Conservation (phyloP, 2,888 invertebrate genomes). For the Spialia ferax region DNA sequence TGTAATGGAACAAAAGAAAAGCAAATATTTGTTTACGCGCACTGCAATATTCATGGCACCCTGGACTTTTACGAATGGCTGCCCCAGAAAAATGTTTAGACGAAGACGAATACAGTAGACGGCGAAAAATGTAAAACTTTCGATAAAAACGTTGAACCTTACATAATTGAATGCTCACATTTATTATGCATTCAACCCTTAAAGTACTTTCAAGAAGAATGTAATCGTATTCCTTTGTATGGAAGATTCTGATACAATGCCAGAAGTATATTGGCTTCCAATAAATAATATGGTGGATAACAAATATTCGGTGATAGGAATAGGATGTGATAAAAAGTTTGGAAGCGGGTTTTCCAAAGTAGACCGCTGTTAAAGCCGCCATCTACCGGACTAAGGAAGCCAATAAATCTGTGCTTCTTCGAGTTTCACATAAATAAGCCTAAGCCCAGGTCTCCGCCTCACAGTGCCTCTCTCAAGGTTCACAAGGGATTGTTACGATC, state of each 20-base stretch:
- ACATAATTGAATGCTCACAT: slow-evolving; percentile 27
- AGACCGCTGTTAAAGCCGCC: slow-evolving; percentile 58
- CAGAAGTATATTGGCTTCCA: slow-evolving; percentile 60
- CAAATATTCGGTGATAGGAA: slow-evolving; percentile 50
- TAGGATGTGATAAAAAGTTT: slow-evolving; percentile 54
- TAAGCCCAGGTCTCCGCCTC: slow-evolving; percentile 61
- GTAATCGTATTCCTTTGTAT: slow-evolving; percentile 60
- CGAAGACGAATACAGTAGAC: slow-evolving; percentile 25
- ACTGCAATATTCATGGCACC: slow-evolving; percentile 37
- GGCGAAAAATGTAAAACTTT: slow-evolving; percentile 25
- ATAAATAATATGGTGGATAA: slow-evolving; percentile 64
- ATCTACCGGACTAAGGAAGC: slow-evolving; percentile 71
- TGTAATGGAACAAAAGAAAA: slow-evolving; percentile 32
- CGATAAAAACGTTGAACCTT: slow-evolving; percentile 26
- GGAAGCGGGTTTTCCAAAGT: slow-evolving; percentile 62
- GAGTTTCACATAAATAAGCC: slow-evolving; percentile 71
- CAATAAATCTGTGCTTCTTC: slow-evolving; percentile 74
- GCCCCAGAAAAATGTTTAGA: slow-evolving; percentile 33
- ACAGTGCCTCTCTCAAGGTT: slow-evolving; percentile 65
- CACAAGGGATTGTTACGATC: slow-evolving; percentile 59
- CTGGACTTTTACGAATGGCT: slow-evolving; percentile 33
- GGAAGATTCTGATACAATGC: slow-evolving; percentile 57
- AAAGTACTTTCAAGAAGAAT: slow-evolving; percentile 54
- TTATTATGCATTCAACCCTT: slow-evolving; percentile 42
- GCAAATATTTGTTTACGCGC: slow-evolving; percentile 37